Evolutionary conservation across 2,797 vertebrate species (phyloP), one percentile per base, ranked within the genome.

Genomic region (Chelonia mydas): DNA sequence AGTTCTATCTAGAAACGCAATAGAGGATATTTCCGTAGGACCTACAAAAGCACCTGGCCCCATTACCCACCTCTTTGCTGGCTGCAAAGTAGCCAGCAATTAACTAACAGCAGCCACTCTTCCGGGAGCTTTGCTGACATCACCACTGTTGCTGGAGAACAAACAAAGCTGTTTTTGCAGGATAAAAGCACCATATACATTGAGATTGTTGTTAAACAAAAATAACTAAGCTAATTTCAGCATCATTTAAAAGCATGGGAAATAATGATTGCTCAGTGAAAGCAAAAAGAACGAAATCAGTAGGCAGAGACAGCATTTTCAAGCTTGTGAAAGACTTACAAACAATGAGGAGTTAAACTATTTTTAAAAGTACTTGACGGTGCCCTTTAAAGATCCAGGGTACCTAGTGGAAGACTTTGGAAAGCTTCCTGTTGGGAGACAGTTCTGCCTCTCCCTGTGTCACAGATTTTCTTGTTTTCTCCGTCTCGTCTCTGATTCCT

Each of bases 221-320:
- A 98, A 98, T 97, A 98, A 97, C 97, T 95, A 97, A 92, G 96
- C 96, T 97, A 97, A 97, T 97, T 97, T 97, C 96, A 96, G 96
- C 95, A 95, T 96, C 92, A 91, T 97, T 97, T 97, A 97, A 97
- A 98, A 92, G 94, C 97, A 97, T 90, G 93, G 96, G 94, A 97
- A 97, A 97, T 96, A 97, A 97, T 96, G 92, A 96, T 89, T 96
- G 95, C 96, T 97, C 94, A 96, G 92, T 97, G 96, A 96, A 97
- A 97, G 95, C 90, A 81, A 95, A 97, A 97, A 97, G 95, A 93
- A 97, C 95, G 95, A 97, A 97, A 97, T 97, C 93, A 94, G 96
- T 94, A 96, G 85, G 91, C 90, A 93, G 74, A 94, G 81, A 95
- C 96, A 96, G 92, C 31, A 90, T 97, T 96, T 87, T 83, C 91